Conservation (phyloP, 2,888 invertebrate genomes). For the Drosophila melanosoma region DNA sequence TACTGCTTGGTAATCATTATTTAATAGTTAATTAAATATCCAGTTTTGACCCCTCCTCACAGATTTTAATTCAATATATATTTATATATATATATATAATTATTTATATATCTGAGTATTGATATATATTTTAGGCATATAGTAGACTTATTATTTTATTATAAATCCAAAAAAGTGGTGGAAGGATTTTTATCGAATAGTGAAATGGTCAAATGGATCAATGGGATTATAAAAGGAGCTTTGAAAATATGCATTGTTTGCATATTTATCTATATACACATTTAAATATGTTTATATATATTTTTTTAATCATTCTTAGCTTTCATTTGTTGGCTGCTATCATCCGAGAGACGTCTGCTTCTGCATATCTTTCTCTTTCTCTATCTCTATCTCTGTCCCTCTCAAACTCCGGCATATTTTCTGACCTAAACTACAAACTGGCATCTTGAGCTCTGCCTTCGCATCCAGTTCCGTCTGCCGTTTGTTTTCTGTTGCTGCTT, state of each 20-base stretch:
- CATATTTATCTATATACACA: neutral
- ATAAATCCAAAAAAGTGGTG: too few relatives aligned
- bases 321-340: neutral
- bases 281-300: too few relatives aligned
- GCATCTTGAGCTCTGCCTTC: slow-evolving; percentile 19
- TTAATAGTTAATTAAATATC: neutral
- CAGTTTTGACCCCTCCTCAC: too few relatives aligned
- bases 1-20: neutral
- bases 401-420: neutral
- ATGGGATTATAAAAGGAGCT: too few relatives aligned
- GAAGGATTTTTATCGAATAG: too few relatives aligned
- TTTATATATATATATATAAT: too few relatives aligned
- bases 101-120: too few relatives aligned
- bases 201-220: too few relatives aligned
- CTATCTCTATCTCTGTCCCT: neutral
- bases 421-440: slow-evolving; percentile 11
- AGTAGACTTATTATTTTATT: too few relatives aligned
- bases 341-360: neutral
- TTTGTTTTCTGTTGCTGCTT: slow-evolving; percentile 7
- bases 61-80: too few relatives aligned
- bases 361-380: slow-evolving; percentile 3
- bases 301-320: too few relatives aligned
- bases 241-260: too few relatives aligned
- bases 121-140: neutral
- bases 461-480: slow-evolving; percentile 11